Evolutionary conservation across 2,888 invertebrate genomes (phyloP).

Genomic region (Apodemia hepburni): DNA sequence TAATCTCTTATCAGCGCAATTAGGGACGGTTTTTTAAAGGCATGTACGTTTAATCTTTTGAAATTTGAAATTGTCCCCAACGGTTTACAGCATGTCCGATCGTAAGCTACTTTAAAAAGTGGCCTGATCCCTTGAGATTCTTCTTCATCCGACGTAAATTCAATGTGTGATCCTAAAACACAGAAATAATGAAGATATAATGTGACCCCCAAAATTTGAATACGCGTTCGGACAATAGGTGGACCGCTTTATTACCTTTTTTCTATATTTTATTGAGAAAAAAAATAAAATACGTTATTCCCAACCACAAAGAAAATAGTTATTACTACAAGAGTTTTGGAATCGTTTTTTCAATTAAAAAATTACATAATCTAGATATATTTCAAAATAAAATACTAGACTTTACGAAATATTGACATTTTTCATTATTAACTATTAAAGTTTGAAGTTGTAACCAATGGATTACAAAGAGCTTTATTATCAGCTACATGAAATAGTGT

Average conservation of each 20-base stretch:
- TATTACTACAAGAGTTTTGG: too few relatives aligned
- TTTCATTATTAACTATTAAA: slow-evolving; percentile 39
- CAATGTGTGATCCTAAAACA: slow-evolving; percentile 62
- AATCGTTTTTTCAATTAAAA: too few relatives aligned
- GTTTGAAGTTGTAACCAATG: slow-evolving; percentile 60
- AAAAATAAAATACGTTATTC: too few relatives aligned
- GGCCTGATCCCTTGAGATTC: slow-evolving; percentile 54
- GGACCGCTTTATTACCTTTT: too few relatives aligned
- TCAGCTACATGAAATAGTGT: slow-evolving; percentile 72
- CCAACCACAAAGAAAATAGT: too few relatives aligned
- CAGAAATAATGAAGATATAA: slow-evolving; percentile 47
- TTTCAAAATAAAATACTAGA: too few relatives aligned
- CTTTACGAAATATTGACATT: too few relatives aligned
- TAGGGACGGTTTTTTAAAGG: slow-evolving; percentile 34
- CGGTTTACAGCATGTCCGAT: slow-evolving; percentile 66
- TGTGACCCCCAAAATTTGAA: slow-evolving; percentile 28
- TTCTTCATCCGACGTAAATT: slow-evolving; percentile 39
- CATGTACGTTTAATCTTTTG: slow-evolving; percentile 61
- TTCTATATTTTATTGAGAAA: too few relatives aligned
- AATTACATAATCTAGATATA: too few relatives aligned
- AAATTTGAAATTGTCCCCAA: slow-evolving; percentile 63
- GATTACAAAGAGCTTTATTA: slow-evolving; percentile 66
- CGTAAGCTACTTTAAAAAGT: slow-evolving; percentile 70
- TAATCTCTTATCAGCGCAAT: slow-evolving; percentile 30
- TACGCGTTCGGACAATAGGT: too few relatives aligned